A percentile compares a stretch with the other conserved stretches of the same genome.
phyloP scores from a whole-genome alignment of 2,797 vertebrate genomes.

The Bovichtus diacanthus region DNA sequence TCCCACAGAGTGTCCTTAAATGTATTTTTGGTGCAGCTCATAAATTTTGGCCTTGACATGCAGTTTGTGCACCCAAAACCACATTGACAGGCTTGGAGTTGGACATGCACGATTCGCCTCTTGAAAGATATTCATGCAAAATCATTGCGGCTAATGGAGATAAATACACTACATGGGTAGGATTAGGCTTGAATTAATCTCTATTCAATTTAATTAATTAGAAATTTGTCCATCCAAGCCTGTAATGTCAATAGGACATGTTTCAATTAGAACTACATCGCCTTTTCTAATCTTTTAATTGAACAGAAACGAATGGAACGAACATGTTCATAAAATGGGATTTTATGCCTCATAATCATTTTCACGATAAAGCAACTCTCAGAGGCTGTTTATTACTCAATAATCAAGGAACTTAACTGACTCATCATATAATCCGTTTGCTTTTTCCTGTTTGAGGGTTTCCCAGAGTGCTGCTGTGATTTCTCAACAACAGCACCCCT shows the following conservation, averaged over 20 bases:
- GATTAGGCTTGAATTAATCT: slow-evolving; percentile 78
- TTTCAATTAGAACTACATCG: slow-evolving; percentile 77
- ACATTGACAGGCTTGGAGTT: slow-evolving; percentile 38
- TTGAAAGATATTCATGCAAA: slow-evolving; percentile 57
- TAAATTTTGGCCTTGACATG: slow-evolving; percentile 59
- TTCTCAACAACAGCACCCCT: not conserved
- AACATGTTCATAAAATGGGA: slow-evolving; percentile 61
- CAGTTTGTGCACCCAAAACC: slow-evolving; percentile 38
- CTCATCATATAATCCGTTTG: slow-evolving; percentile 46
- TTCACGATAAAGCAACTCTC: slow-evolving; percentile 44
- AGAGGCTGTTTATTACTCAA: slow-evolving; percentile 44
- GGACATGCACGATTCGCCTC: slow-evolving; percentile 37
- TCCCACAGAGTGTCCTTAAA: slow-evolving; percentile 72
- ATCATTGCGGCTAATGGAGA: slow-evolving; percentile 65
- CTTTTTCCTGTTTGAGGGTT: slow-evolving; percentile 23
- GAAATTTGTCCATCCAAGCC: slow-evolving; percentile 75
- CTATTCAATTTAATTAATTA: slow-evolving; percentile 78
- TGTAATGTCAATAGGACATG: slow-evolving; percentile 79
- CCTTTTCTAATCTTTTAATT: slow-evolving; percentile 81
- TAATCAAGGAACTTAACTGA: slow-evolving; percentile 50
- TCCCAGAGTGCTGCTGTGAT: slow-evolving; percentile 12
- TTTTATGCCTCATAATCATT: slow-evolving; percentile 53
- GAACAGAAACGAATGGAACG: slow-evolving; percentile 64
- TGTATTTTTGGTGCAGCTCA: slow-evolving; percentile 71
- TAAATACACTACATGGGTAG: slow-evolving; percentile 72